phyloP scores from a whole-genome alignment of 2,797 vertebrate species.

The Taeniopygia guttata region DNA sequence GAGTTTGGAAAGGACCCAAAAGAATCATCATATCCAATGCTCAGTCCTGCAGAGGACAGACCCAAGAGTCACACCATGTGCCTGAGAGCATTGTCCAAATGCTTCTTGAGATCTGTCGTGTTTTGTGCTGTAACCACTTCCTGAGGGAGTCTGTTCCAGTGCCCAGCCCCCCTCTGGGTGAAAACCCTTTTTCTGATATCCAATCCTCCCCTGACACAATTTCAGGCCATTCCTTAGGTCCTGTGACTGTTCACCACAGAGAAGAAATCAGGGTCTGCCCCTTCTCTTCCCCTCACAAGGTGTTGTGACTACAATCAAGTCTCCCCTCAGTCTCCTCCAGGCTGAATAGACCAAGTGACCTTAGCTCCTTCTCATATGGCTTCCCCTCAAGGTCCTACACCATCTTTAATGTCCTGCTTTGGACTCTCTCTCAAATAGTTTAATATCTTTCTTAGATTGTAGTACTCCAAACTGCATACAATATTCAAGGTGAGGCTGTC shows the following conservation, averaged over 20 bases:
- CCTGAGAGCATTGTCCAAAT: accelerated
- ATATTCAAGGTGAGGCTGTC: neutral
- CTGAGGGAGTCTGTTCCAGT: neutral
- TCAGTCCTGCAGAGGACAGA: neutral
- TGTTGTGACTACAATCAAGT: neutral
- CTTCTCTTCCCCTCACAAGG: neutral
- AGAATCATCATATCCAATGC: neutral
- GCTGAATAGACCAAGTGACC: neutral
- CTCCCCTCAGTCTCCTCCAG: neutral
- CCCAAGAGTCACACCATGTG: neutral
- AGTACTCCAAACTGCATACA: neutral
- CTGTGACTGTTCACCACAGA: neutral
- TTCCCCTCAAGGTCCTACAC: neutral
- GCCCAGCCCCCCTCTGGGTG: accelerated
- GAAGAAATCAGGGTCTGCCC: neutral
- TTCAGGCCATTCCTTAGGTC: neutral
- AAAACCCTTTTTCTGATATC: neutral
- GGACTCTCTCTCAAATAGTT: neutral
- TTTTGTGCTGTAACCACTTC: neutral
- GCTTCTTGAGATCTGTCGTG: neutral
- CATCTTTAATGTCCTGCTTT: neutral
- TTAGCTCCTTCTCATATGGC: accelerated
- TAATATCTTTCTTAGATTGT: neutral
- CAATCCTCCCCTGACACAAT: accelerated
- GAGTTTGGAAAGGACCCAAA: neutral